A percentile compares a stretch with the other conserved stretches of the same genome.
phyloP scores from a whole-genome alignment of 2,113 vertebrate genomes.

The Casuarius casuarius region DNA sequence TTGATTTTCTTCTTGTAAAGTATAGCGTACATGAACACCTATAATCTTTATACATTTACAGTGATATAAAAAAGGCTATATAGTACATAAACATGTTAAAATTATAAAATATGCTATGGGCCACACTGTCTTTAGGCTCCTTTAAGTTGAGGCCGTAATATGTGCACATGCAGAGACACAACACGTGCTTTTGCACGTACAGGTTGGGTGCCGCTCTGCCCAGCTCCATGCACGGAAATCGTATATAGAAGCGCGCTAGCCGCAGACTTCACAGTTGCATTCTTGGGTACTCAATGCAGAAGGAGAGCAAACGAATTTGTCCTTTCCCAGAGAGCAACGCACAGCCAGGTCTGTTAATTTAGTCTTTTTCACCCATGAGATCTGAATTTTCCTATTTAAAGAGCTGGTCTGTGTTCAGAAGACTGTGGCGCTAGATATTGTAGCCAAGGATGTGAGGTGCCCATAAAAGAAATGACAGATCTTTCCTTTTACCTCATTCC shows the following conservation, averaged over 20 bases:
- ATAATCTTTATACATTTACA: slow-evolving; percentile 50
- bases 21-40: background rate
- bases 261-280: rapidly evolving
- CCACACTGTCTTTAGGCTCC: background rate
- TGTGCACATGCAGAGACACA: background rate
- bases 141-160: background rate
- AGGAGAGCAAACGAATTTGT: background rate
- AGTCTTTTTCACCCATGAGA: background rate
- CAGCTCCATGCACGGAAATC: background rate
- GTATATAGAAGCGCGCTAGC: background rate
- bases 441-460: background rate
- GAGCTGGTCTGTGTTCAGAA: background rate
- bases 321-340: background rate
- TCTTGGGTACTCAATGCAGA: background rate
- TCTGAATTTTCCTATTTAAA: background rate
- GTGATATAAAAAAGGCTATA: background rate
- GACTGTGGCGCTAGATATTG: background rate
- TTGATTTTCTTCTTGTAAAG: slow-evolving; percentile 69
- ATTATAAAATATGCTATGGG: background rate
- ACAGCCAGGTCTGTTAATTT: background rate
- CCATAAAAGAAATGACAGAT: background rate
- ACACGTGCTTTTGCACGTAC: rapidly evolving
- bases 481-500: background rate
- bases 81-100: background rate
- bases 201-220: background rate